Base-by-base conservation (phyloP, 2,888 invertebrate species). In the Reticulitermes lucifugus region DNA sequence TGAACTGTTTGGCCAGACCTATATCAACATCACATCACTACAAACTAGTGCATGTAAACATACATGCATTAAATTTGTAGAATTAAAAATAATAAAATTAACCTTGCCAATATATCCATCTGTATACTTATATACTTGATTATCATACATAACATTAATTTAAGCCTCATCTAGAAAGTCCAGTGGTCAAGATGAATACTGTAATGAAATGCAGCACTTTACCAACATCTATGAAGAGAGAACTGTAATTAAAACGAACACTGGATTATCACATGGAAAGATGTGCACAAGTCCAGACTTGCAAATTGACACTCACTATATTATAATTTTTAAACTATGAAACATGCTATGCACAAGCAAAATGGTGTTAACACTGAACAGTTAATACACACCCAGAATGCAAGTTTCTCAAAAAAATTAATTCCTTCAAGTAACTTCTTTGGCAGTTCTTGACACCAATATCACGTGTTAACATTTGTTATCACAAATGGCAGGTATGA, bases 341-440 rank as follows among this genome's bases (percentile, higher is more conserved):
- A 41, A 73, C 41, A 73, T 14, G 18, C 22, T 21, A 73, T 41
- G 73, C 73, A 41, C 73, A 73, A 73, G 41, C 73, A 73, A 73
- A 41, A 73, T 41, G 18, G 0, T 73, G 21, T 41, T 41, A 73
- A 73, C 73, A 73, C 2, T 41, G 41, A 73, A 9, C 6, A 41
- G 41, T 41, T 73, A 73, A 65, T 10, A 35, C 35, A 73, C 73
- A 41, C 41, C 73, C 41, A 73, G 73, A 73, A 73, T 73, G 0
- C 25, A 41, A 10, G 10, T 73, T 73, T 18, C 41, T 73, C 77
- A 84, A 43, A 84, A 84, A 77, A 84, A 65, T 29, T 41, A 75
- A 77, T 84, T 75, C 65, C 59, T 77, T 77, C 71, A 70, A 43
- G 60, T 43, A 73, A 75, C 75, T 59, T 77, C 84, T 84, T 77